Evolutionary conservation across 2,888 invertebrate species (phyloP), one percentile per base, ranked within the genome.

Genomic region (Sphinx pinastri): DNA sequence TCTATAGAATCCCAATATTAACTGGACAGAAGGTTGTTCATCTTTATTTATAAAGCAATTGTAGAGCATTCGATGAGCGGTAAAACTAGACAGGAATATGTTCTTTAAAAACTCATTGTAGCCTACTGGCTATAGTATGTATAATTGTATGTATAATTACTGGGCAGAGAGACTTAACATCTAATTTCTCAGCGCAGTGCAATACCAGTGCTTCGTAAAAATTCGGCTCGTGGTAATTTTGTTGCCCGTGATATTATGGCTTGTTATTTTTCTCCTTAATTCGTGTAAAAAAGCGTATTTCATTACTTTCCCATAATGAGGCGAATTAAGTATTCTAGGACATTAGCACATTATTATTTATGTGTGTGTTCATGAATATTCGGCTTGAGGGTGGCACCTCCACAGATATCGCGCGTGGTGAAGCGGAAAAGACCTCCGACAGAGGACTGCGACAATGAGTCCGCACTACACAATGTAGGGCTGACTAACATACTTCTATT

Each of bases 391-490:
- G 84, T 80, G 82, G 82, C 81, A 84, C 85, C 84, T 85, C 84
- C 79, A 78, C 81, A 89, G 88, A 89, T 90, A 91, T 84, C 86
- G 85, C 84, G 87, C 84, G 88, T 90, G 86, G 88, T 91, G 90
- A 86, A 86, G 88, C 93, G 91, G 92, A 91, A 93, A 89, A 89
- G 88, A 88, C 87, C 89, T 88, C 86, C 88, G 86, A 90, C 92
- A 91, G 90, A 92, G 92, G 89, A 87, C 87, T 91, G 87, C 84
- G 88, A 93, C 91, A 90, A 91, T 90, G 90, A 91, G 84, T 84
- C 76, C 75, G 73, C 73, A 70, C 72, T 70, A 71, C 69, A 63
- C 49, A 66, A 49, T 49, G 13, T 86, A 91, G 91, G 91, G 91
- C 76, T 88, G 85, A 74, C 76, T 49, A 75, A 16, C 19, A 70